Conservation (phyloP, 2,113 vertebrate species). For the Pipra filicauda region DNA sequence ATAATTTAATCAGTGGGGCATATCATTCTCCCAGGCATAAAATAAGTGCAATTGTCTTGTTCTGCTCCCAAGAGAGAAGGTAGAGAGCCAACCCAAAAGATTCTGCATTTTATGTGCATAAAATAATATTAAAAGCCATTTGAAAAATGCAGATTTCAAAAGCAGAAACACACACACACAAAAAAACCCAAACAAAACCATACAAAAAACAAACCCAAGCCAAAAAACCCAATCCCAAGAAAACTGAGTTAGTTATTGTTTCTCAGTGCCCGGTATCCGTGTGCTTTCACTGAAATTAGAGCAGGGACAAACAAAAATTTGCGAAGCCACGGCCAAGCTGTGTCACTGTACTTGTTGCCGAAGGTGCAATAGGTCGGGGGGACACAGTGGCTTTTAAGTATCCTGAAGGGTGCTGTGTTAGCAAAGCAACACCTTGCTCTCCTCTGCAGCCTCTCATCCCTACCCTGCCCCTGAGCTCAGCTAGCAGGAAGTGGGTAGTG, state of each 20-base stretch:
- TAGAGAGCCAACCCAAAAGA: background rate
- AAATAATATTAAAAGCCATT: background rate
- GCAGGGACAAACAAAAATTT: background rate
- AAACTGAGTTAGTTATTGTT: background rate
- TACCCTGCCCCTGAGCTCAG: rapidly evolving
- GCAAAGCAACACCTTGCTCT: background rate
- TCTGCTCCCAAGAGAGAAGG: background rate
- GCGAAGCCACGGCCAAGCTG: rapidly evolving
- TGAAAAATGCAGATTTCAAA: background rate
- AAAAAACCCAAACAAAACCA: background rate
- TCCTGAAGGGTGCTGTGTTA: background rate
- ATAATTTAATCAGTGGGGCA: background rate
- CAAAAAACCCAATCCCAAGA: background rate
- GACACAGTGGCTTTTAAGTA: background rate
- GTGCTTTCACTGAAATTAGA: background rate
- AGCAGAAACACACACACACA: background rate
- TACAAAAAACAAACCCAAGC: too few relatives aligned
- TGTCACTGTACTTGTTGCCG: background rate
- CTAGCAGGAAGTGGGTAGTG: background rate
- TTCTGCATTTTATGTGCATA: background rate
- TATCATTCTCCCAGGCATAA: background rate
- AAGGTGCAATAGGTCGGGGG: background rate
- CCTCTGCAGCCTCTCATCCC: background rate
- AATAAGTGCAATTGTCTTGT: background rate
- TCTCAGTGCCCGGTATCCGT: background rate